These are phyloP conservation scores for Yponomeuta cagnagella DNA, from an alignment of 2,888 invertebrate genomes.

Conservation along the genomic window DNA sequence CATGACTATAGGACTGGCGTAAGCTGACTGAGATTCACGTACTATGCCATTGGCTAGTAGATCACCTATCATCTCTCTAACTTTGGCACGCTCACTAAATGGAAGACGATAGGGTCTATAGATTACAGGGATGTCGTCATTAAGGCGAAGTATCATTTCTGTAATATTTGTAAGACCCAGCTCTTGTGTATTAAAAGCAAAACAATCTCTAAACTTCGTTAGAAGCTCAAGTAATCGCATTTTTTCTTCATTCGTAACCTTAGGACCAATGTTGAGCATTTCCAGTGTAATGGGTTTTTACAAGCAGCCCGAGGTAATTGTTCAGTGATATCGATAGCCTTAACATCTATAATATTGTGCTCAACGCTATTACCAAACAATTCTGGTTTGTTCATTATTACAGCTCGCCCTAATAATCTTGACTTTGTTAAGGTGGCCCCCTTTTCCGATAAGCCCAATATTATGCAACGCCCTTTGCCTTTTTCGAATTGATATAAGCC, in stretches of 20 bases:
- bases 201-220: constrained; percentile 10
- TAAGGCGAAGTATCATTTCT: constrained; percentile 8
- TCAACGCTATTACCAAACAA: background rate
- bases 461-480: too few species aligned
- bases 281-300: background rate
- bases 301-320: background rate
- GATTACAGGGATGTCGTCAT: constrained; percentile 9
- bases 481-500: background rate
- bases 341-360: background rate
- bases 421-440: background rate
- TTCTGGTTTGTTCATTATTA: background rate
- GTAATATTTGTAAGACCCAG: constrained; percentile 6
- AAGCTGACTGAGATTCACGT: constrained; percentile 21
- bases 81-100: constrained; percentile 5
- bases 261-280: constrained; percentile 11
- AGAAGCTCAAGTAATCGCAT: background rate
- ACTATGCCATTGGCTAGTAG: constrained; percentile 1
- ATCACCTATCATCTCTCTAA: constrained; percentile 9
- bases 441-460: background rate
- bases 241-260: background rate
- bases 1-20: constrained; percentile 27
- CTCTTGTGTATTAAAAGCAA: constrained; percentile 6
- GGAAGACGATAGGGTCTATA: constrained; percentile 14
- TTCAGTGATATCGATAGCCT: background rate
- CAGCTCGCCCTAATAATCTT: background rate